Conservation (phyloP, 2,797 vertebrate genomes). For the Vipera latastei region DNA sequence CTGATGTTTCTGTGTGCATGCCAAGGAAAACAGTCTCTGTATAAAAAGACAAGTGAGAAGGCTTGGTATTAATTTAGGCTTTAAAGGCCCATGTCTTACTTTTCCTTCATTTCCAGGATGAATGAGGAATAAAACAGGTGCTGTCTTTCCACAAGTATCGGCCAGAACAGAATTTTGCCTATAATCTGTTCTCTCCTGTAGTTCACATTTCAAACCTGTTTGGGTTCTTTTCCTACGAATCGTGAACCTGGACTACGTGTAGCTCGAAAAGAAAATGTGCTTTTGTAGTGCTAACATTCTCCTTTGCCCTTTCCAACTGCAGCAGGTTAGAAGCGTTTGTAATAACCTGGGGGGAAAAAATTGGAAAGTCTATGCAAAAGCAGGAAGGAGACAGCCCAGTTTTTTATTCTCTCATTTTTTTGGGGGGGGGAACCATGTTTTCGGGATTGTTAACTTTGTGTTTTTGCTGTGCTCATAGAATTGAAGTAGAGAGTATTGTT, state of each 20-base stretch:
- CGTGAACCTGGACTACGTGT: conserved; percentile 36
- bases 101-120: conserved; percentile 6
- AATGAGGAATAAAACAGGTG: conserved; percentile 2
- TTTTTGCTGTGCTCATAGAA: not conserved
- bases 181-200: not conserved
- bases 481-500: not conserved
- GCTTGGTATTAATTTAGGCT: conserved; percentile 42
- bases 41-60: conserved; percentile 42
- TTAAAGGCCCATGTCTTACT: conserved; percentile 23
- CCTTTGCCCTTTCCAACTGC: not conserved
- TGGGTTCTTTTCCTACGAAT: conserved; percentile 50
- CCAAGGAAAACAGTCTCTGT: not conserved
- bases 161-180: not conserved
- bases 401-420: not conserved
- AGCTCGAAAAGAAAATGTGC: conserved; percentile 24
- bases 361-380: not conserved
- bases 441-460: not conserved
- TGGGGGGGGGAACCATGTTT: not conserved
- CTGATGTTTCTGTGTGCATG: conserved; percentile 33
- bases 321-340: not conserved
- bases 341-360: not conserved
- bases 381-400: not conserved
- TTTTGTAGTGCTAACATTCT: not conserved
- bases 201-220: conserved; percentile 29
- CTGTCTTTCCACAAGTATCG: not conserved